phyloP scores from a whole-genome alignment of 2,797 vertebrate genomes.

The Cirrhinus molitorella region DNA sequence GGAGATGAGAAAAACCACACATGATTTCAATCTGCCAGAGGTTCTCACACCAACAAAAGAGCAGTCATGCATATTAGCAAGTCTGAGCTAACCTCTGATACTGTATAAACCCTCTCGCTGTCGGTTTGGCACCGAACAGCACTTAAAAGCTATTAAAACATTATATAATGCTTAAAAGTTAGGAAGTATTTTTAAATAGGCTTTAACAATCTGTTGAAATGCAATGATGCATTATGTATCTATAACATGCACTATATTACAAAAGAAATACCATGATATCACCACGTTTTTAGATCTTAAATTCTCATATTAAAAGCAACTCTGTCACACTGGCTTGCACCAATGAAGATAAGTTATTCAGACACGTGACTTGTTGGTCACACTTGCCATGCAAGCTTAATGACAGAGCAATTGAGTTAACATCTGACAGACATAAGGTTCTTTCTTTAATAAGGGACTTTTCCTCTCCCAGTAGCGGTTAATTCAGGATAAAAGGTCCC shows the following conservation, averaged over 20 bases:
- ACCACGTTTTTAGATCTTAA: no score
- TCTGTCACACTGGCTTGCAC: not conserved
- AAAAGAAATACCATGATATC: no score
- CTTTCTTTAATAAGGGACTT: slow-evolving; percentile 42
- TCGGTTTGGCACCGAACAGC: not conserved
- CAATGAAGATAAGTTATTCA: slow-evolving; percentile 4
- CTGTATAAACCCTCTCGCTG: not conserved
- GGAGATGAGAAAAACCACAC: slow-evolving; percentile 66
- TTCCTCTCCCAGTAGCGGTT: slow-evolving; percentile 27
- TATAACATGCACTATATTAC: no score
- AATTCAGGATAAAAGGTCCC: slow-evolving; percentile 56
- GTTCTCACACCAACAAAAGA: slow-evolving; percentile 70
- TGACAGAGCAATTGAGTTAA: slow-evolving; percentile 64
- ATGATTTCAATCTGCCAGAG: slow-evolving; percentile 74
- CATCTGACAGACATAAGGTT: slow-evolving; percentile 51
- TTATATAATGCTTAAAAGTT: not conserved
- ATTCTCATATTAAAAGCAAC: no score
- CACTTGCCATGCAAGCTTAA: slow-evolving; percentile 10
- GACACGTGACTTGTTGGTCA: slow-evolving; percentile 15
- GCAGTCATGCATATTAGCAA: slow-evolving; percentile 73
- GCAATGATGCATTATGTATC: no score
- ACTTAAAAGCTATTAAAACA: not conserved
- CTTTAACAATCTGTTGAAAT: not conserved
- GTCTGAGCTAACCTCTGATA: slow-evolving; percentile 68
- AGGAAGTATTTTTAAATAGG: no score